Evolutionary conservation across 2,888 invertebrate genomes (phyloP).

Genomic region (Malthinus flaveolus): DNA sequence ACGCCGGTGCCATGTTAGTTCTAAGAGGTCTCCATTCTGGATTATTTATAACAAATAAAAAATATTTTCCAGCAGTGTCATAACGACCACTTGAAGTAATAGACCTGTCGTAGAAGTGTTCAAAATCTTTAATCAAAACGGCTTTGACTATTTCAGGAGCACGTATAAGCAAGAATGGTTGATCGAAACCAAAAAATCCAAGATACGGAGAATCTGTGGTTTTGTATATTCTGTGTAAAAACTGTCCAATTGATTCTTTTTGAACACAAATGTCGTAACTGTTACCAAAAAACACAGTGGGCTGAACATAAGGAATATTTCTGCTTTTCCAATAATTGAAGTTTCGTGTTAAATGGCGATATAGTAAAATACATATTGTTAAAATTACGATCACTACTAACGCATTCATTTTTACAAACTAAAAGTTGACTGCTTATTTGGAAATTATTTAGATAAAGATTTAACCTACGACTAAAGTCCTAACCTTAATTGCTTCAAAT

Average conservation of each 20-base stretch:
- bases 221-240: slow-evolving; percentile 41
- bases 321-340: slow-evolving; percentile 54
- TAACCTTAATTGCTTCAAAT: too few relatives aligned
- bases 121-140: slow-evolving; percentile 54
- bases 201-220: slow-evolving; percentile 45
- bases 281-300: slow-evolving; percentile 53
- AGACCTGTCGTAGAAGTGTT: slow-evolving; percentile 53
- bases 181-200: slow-evolving; percentile 55
- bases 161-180: slow-evolving; percentile 52
- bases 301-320: slow-evolving; percentile 49
- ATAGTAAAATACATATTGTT: background rate
- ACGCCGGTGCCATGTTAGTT: slow-evolving; percentile 56
- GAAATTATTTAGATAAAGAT: too few relatives aligned
- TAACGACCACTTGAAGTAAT: slow-evolving; percentile 50
- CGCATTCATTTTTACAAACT: background rate
- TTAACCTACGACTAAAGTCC: too few relatives aligned
- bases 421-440: too few relatives aligned
- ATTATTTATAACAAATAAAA: slow-evolving; percentile 53
- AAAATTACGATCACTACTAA: background rate
- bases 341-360: slow-evolving; percentile 24
- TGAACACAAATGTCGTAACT: slow-evolving; percentile 47
- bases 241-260: slow-evolving; percentile 44
- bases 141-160: slow-evolving; percentile 53
- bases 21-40: slow-evolving; percentile 58
- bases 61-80: slow-evolving; percentile 51